Conservation (phyloP, 1,140 invertebrate genomes). For the Varroa destructor region DNA sequence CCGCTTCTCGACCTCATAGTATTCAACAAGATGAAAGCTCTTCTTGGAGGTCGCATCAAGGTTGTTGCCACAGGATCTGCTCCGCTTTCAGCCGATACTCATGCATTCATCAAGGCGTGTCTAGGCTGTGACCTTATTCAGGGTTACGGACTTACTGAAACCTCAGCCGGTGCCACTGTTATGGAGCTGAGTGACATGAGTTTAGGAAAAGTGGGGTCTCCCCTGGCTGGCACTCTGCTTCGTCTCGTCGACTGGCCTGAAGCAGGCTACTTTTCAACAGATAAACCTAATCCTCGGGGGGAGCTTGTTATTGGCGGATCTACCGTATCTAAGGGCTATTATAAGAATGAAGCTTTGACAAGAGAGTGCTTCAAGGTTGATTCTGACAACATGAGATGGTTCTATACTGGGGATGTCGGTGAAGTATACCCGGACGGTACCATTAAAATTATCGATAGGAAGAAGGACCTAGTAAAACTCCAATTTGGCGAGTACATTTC, state of each 20-base stretch:
- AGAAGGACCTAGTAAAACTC: conserved; percentile 46
- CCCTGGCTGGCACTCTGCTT: conserved; percentile 70
- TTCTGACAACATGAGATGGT: conserved; percentile 67
- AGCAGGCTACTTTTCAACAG: conserved; percentile 64
- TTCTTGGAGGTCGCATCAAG: conserved; percentile 69
- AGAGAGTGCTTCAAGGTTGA: conserved; percentile 71
- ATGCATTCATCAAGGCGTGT: conserved; percentile 32
- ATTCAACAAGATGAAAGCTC: conserved; percentile 58
- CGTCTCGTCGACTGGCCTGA: conserved; percentile 84
- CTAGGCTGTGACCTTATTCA: conserved; percentile 31
- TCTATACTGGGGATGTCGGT: conserved; percentile 90
- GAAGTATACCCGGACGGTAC: conserved; percentile 80
- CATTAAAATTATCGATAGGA: conserved; percentile 84
- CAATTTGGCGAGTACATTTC: conserved; percentile 46
- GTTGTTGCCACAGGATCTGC: conserved; percentile 82
- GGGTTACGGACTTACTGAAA: conserved; percentile 35
- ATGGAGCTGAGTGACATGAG: conserved; percentile 50
- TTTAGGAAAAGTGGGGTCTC: conserved; percentile 73
- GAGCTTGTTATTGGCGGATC: conserved; percentile 84
- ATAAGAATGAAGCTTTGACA: conserved; percentile 74
- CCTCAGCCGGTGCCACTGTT: conserved; percentile 34
- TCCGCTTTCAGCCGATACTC: conserved; percentile 59
- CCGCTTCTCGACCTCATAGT: conserved; percentile 40
- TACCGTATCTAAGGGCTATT: conserved; percentile 83
- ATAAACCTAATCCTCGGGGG: conserved; percentile 76